phyloP scores from a whole-genome alignment of 2,113 vertebrate species.

The Psettodes erumei region DNA sequence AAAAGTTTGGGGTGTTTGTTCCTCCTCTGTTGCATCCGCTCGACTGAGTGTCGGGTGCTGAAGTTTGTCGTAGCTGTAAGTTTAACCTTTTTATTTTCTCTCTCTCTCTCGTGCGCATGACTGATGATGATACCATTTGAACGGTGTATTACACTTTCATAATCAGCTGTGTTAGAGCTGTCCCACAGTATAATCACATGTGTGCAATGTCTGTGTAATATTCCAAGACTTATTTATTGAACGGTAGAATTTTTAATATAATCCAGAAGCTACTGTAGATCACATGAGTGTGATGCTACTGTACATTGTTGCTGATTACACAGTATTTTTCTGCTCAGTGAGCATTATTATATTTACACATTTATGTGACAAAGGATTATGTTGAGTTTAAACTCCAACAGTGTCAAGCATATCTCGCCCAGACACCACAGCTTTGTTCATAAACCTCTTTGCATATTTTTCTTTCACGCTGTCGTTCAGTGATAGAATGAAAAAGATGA shows the following conservation, averaged over 20 bases:
- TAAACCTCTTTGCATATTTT: slow-evolving; percentile 70
- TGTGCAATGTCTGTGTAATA: background rate
- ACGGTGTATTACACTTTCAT: background rate
- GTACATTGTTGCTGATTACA: slow-evolving; percentile 51
- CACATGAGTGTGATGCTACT: slow-evolving; percentile 26
- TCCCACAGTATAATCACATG: background rate
- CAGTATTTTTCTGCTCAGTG: slow-evolving; percentile 49
- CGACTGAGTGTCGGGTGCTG: slow-evolving; percentile 60
- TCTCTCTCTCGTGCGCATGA: too few relatives aligned
- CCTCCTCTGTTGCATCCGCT: slow-evolving; percentile 50
- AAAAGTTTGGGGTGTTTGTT: slow-evolving; percentile 46
- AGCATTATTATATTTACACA: slow-evolving; percentile 62
- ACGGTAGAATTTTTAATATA: slow-evolving; percentile 14
- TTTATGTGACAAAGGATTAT: slow-evolving; percentile 71
- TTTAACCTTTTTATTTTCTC: background rate
- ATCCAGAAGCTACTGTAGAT: slow-evolving; percentile 38
- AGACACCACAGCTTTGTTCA: slow-evolving; percentile 63
- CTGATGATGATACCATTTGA: background rate
- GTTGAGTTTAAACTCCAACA: slow-evolving; percentile 63
- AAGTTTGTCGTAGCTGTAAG: slow-evolving; percentile 79
- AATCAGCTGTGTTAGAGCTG: background rate
- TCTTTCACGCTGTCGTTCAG: slow-evolving; percentile 17
- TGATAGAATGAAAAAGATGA: background rate
- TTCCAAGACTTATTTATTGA: slow-evolving; percentile 22
- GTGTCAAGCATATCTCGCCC: slow-evolving; percentile 56